These are phyloP conservation scores for Adoxophyes honmai DNA, from an alignment of 1,140 invertebrate genomes.

Conservation along the genomic window DNA sequence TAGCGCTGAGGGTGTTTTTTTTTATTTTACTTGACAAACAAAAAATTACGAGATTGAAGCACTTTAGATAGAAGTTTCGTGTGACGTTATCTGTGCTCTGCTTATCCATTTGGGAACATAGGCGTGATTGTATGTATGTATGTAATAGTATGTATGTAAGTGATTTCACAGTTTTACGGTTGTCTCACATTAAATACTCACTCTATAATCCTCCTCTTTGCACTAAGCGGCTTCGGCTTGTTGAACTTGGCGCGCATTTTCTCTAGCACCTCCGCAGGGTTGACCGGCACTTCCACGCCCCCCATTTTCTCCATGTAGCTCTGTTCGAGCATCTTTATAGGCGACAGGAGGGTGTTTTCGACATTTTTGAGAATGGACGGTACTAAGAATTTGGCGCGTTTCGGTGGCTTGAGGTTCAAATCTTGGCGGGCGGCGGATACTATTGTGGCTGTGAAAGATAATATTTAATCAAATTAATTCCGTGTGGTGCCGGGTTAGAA, in stretches of 20 bases:
- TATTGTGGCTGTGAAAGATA: no score
- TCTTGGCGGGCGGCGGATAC: slow-evolving; percentile 26
- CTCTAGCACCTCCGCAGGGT: slow-evolving; percentile 23
- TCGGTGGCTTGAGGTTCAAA: slow-evolving; percentile 41
- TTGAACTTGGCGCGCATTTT: slow-evolving; percentile 31
- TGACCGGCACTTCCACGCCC: not conserved
- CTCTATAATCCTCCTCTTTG: slow-evolving; percentile 47
- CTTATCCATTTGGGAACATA: no score
- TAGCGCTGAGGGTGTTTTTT: no score
- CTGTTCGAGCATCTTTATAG: slow-evolving; percentile 36
- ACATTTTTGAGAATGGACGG: not conserved
- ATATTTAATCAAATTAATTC: no score
- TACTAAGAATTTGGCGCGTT: not conserved
- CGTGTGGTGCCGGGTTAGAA: no score
- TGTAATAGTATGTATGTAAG: no score
- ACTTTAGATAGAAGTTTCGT: no score
- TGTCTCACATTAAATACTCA: slow-evolving; percentile 25
- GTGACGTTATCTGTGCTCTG: no score
- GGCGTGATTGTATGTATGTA: no score
- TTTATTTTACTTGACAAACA: no score
- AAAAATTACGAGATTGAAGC: no score
- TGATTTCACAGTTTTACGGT: no score
- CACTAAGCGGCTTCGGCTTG: slow-evolving; percentile 43
- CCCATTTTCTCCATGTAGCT: slow-evolving; percentile 27
- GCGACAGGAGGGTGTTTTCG: slow-evolving; percentile 32